Conservation (phyloP, 2,888 invertebrate species). For the Orthosia gothica region DNA sequence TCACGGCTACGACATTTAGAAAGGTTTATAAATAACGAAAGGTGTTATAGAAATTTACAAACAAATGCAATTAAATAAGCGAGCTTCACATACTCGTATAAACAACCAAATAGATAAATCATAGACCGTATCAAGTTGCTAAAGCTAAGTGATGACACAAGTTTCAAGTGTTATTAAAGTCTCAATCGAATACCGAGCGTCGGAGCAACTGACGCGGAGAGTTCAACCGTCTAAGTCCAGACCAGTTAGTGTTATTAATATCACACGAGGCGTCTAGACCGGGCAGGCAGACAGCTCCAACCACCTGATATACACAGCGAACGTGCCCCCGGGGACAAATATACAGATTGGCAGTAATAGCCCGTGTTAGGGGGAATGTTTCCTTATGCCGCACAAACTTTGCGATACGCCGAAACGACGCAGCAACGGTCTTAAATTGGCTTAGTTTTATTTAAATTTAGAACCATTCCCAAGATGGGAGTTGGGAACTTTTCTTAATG, state of each 20-base stretch:
- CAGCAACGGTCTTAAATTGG: constrained; percentile 56
- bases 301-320: constrained; percentile 61
- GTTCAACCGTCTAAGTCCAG: constrained; percentile 54
- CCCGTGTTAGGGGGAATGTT: constrained; percentile 50
- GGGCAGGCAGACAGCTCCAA: constrained; percentile 44
- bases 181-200: constrained; percentile 27
- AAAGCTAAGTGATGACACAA: constrained; percentile 19
- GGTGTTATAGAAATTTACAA: not conserved
- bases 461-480: constrained; percentile 37
- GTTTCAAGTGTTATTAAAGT: constrained; percentile 29
- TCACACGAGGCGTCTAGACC: constrained; percentile 63
- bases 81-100: not conserved
- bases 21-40: not conserved
- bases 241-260: constrained; percentile 67
- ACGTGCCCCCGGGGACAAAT: constrained; percentile 67
- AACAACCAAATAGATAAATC: not conserved
- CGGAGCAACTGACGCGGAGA: constrained; percentile 29
- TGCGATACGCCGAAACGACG: constrained; percentile 55
- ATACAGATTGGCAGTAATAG: constrained; percentile 65
- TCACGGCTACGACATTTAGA: too few species aligned
- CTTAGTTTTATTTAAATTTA: constrained; percentile 61
- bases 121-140: not conserved
- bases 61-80: not conserved
- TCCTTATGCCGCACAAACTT: constrained; percentile 56
- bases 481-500: constrained; percentile 28